Evolutionary conservation across 2,797 vertebrate species (phyloP).

Genomic region (Muscicapa comitata): DNA sequence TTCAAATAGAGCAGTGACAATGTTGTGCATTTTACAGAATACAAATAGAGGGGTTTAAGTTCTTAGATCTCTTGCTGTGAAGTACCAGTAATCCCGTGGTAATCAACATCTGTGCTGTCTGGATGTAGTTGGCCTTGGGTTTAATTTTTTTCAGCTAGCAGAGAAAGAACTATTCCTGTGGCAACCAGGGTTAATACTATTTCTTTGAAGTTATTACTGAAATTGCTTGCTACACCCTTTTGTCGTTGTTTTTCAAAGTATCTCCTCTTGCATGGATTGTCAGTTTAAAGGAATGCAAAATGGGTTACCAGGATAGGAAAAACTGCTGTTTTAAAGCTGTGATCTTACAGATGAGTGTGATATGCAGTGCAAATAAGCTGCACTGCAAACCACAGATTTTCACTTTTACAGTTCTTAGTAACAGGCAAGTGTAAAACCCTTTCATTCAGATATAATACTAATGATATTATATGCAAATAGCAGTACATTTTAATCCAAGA

Average conservation of each 20-base stretch:
- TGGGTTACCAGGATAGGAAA: constrained; percentile 1
- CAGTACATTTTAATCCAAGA: not conserved
- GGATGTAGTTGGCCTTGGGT: not conserved
- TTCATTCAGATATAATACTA: not conserved
- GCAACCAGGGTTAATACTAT: not conserved
- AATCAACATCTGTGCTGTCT: not conserved
- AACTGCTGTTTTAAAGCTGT: constrained; percentile 13
- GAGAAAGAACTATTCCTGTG: not conserved
- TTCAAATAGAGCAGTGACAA: not conserved
- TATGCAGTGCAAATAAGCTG: not conserved
- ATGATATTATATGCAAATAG: not conserved
- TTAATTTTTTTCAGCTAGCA: not conserved
- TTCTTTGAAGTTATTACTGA: not conserved
- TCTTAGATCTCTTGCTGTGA: not conserved
- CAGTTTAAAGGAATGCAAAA: constrained; percentile 50
- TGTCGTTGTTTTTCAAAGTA: not conserved
- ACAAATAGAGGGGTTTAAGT: not conserved
- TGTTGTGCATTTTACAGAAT: not conserved
- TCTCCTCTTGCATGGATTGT: not conserved
- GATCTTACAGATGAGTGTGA: constrained; percentile 24
- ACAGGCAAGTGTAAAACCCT: not conserved
- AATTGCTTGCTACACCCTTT: not conserved
- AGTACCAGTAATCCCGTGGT: not conserved
- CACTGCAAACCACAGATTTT: not conserved
- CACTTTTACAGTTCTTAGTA: not conserved